phyloP scores from a whole-genome alignment of 2,888 invertebrate genomes.

The Sinopyrophorus schimmeli region DNA sequence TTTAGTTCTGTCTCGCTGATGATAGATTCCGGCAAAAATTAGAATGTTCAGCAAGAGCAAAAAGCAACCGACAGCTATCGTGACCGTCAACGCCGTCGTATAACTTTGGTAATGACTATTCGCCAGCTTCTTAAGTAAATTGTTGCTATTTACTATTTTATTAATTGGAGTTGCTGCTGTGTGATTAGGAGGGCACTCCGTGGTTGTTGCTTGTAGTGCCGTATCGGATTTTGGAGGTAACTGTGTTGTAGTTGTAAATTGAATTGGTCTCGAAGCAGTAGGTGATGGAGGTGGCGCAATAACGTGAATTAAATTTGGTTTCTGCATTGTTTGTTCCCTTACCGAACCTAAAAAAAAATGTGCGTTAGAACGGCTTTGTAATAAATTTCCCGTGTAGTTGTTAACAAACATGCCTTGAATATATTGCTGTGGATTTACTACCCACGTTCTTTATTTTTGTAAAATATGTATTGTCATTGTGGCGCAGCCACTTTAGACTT shows the following conservation, averaged over 20 bases:
- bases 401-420: conserved; percentile 1
- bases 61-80: conserved; percentile 84
- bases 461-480: too few relatives aligned
- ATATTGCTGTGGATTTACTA: conserved; percentile 14
- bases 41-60: conserved; percentile 78
- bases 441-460: neutral
- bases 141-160: conserved; percentile 63
- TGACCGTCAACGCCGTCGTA: conserved; percentile 85
- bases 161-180: conserved; percentile 54
- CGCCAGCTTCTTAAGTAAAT: conserved; percentile 75
- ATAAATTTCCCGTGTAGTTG: conserved; percentile 4
- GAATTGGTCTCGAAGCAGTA: conserved; percentile 50
- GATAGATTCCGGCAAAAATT: conserved; percentile 88
- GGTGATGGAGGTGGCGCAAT: conserved; percentile 58
- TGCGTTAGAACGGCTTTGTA: neutral
- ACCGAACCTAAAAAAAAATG: conserved; percentile 66
- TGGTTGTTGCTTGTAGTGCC: conserved; percentile 61
- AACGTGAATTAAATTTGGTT: conserved; percentile 65
- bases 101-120: conserved; percentile 86
- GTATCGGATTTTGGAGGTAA: conserved; percentile 59
- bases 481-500: too few relatives aligned
- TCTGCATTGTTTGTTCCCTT: conserved; percentile 71
- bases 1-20: conserved; percentile 71
- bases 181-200: conserved; percentile 74
- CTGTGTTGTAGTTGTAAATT: conserved; percentile 52